These are phyloP conservation scores for Pachypeltis micranthus DNA, from an alignment of 1,140 invertebrate species.

Conservation along the genomic window DNA sequence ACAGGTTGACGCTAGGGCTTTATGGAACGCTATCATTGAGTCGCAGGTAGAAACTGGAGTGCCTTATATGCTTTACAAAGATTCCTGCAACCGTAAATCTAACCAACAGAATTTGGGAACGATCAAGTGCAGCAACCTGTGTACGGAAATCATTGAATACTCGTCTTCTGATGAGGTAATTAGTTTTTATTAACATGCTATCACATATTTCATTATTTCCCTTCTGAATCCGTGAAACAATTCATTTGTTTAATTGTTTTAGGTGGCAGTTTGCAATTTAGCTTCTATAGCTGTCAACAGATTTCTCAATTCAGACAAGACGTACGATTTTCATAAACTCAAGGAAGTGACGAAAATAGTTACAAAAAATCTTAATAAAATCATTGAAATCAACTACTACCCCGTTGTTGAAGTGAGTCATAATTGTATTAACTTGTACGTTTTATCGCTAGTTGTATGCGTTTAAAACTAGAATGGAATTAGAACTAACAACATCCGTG, in stretches of 20 bases:
- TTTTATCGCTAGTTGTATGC: not conserved
- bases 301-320: slow-evolving; percentile 70
- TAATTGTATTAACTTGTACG: not conserved
- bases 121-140: slow-evolving; percentile 96
- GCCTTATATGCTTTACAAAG: slow-evolving; percentile 97
- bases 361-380: slow-evolving; percentile 89
- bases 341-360: slow-evolving; percentile 80
- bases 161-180: slow-evolving; percentile 43
- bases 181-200: not conserved
- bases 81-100: slow-evolving; percentile 92
- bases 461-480: not conserved
- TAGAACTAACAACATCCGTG: not conserved
- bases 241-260: slow-evolving; percentile 25
- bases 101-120: slow-evolving; percentile 99
- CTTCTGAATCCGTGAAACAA: too few species aligned
- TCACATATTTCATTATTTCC: not conserved
- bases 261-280: slow-evolving; percentile 93
- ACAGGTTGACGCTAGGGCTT: slow-evolving; percentile 69
- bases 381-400: slow-evolving; percentile 96
- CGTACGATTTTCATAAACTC: slow-evolving; percentile 82
- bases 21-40: slow-evolving; percentile 92
- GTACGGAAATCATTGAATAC: slow-evolving; percentile 96
- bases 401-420: slow-evolving; percentile 71
- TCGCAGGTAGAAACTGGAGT: slow-evolving; percentile 97
- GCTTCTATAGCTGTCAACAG: slow-evolving; percentile 96